Conservation (phyloP, 2,888 invertebrate species). For the Brachyopa scutellaris region DNA sequence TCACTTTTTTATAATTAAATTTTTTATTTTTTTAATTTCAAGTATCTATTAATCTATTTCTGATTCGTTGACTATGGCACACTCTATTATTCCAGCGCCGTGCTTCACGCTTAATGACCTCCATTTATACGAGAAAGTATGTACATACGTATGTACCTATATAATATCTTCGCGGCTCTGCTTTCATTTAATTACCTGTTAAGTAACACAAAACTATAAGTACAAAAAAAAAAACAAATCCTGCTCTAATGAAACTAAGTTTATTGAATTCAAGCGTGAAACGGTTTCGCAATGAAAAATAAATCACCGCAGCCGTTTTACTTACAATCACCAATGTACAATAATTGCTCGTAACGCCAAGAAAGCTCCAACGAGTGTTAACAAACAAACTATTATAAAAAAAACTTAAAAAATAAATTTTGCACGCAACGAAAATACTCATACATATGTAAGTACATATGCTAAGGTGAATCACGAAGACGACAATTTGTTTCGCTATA, state of each 20-base stretch:
- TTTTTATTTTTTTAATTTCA: background rate
- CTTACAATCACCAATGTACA: slow-evolving; percentile 17
- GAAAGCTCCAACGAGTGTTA: background rate
- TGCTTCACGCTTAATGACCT: background rate
- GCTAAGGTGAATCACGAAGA: slow-evolving; percentile 32
- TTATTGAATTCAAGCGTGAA: slow-evolving; percentile 47
- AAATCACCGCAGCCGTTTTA: slow-evolving; percentile 6
- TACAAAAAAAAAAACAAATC: slow-evolving; percentile 6
- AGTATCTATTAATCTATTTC: background rate
- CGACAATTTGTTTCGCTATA: too few species aligned
- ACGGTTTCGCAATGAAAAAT: slow-evolving; percentile 20
- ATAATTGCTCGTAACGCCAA: slow-evolving; percentile 13
- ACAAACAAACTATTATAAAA: slow-evolving; percentile 11
- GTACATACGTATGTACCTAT: background rate
- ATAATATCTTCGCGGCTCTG: too few species aligned
- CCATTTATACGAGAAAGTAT: background rate
- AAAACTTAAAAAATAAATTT: slow-evolving; percentile 11
- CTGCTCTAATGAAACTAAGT: slow-evolving; percentile 32
- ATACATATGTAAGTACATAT: too few species aligned
- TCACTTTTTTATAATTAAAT: too few species aligned
- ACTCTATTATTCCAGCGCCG: background rate
- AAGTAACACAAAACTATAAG: background rate
- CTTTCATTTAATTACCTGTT: slow-evolving; percentile 22
- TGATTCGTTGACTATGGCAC: background rate
- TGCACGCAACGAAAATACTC: slow-evolving; percentile 28